These are phyloP conservation scores for Thermophis baileyi DNA, from an alignment of 2,113 vertebrate species.

Conservation along the genomic window DNA sequence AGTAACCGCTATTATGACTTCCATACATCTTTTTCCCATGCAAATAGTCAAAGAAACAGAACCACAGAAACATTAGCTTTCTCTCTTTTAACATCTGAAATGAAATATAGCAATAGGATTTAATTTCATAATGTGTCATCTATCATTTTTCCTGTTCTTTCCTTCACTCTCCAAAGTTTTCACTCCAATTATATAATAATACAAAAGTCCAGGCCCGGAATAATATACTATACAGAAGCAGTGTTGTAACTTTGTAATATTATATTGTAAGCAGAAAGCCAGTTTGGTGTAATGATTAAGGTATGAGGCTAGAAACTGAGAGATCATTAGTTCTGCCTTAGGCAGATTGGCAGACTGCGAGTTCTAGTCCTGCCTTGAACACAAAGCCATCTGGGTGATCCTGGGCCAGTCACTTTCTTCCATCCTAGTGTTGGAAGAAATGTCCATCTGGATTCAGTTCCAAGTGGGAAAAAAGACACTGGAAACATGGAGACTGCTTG, in stretches of 20 bases:
- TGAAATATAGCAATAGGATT: not conserved
- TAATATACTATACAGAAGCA: not conserved
- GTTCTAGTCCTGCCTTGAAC: not conserved
- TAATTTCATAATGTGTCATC: slow-evolving; percentile 15
- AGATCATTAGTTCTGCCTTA: not conserved
- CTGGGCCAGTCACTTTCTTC: too few relatives aligned
- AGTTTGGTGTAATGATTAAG: not conserved
- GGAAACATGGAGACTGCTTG: too few relatives aligned
- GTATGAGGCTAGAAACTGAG: not conserved
- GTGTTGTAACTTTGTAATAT: not conserved
- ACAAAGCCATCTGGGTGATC: too few relatives aligned
- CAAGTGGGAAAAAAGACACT: too few relatives aligned
- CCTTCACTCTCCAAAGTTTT: not conserved
- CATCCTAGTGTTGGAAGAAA: too few relatives aligned
- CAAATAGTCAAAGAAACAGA: slow-evolving; percentile 31
- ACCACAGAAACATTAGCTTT: slow-evolving; percentile 14
- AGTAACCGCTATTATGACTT: slow-evolving; percentile 9
- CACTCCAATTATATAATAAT: not conserved
- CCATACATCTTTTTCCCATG: slow-evolving; percentile 19
- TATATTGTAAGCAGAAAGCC: not conserved
- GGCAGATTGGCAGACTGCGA: not conserved
- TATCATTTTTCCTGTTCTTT: not conserved
- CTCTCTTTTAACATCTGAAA: slow-evolving; percentile 31
- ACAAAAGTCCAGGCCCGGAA: not conserved
- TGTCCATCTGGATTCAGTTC: too few relatives aligned